These are phyloP conservation scores for Aphaenogaster ashmeadi DNA, from an alignment of 1,140 invertebrate genomes.

Conservation along the genomic window DNA sequence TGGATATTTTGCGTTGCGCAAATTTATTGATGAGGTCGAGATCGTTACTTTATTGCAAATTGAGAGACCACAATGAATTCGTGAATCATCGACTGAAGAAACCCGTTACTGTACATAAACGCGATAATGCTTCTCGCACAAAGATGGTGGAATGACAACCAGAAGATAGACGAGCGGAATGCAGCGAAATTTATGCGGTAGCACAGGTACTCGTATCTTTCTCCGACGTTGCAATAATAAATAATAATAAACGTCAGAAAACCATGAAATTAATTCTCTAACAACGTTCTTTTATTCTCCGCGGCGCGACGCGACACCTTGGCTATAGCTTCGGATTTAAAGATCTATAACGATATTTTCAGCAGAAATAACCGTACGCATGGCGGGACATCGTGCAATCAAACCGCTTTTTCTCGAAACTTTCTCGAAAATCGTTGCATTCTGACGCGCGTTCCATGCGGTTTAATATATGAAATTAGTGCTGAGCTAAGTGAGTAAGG, in stretches of 20 bases:
- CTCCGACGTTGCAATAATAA: not conserved
- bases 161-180: constrained; percentile 16
- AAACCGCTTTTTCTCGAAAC: constrained; percentile 48
- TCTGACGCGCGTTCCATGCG: not conserved
- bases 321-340: not conserved
- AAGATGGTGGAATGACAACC: not conserved
- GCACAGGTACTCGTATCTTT: constrained; percentile 13
- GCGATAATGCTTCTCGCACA: constrained; percentile 16
- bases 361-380: not conserved
- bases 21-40: constrained; percentile 30
- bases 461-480: constrained; percentile 24
- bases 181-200: constrained; percentile 26
- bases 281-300: not conserved
- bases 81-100: constrained; percentile 12
- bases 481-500: not conserved
- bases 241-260: constrained; percentile 29
- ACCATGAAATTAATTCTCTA: constrained; percentile 6
- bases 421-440: constrained; percentile 66
- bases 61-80: constrained; percentile 1
- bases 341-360: constrained; percentile 33
- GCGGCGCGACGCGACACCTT: not conserved
- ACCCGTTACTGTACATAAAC: not conserved
- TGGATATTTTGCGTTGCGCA: not conserved
- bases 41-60: not conserved
- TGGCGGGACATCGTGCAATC: constrained; percentile 8